These are phyloP conservation scores for Drosophila mulleri DNA, from an alignment of 2,888 invertebrate genomes.

Conservation along the genomic window DNA sequence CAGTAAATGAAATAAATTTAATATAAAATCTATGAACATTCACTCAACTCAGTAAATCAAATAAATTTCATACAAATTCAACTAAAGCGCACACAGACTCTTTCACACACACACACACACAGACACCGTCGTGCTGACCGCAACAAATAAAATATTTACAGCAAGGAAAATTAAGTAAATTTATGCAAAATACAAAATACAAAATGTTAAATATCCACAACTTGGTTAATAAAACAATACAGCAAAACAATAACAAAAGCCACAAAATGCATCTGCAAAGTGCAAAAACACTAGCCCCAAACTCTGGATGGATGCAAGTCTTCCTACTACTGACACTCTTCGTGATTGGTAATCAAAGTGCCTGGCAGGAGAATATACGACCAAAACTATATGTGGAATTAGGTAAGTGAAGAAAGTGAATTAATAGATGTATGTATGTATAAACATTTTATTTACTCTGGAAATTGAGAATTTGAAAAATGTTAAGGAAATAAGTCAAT, in stretches of 20 bases:
- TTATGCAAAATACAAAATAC: constrained; percentile 72
- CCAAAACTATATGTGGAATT: constrained; percentile 97
- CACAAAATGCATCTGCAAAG: constrained; percentile 57
- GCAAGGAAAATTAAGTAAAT: constrained; percentile 56
- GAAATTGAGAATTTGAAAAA: not conserved
- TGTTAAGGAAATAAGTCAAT: constrained; percentile 1
- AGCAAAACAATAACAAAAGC: constrained; percentile 49
- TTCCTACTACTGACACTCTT: constrained; percentile 84
- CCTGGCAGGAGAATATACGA: constrained; percentile 96
- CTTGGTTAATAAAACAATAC: constrained; percentile 56
- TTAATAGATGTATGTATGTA: not conserved
- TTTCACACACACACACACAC: not conserved
- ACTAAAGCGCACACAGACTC: constrained; percentile 6
- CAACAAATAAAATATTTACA: constrained; percentile 40
- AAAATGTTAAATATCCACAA: constrained; percentile 71
- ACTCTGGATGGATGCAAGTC: constrained; percentile 78
- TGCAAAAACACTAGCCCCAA: constrained; percentile 57
- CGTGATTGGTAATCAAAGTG: constrained; percentile 86
- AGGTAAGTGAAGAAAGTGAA: constrained; percentile 88
- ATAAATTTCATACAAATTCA: constrained; percentile 1
- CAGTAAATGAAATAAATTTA: constrained; percentile 64
- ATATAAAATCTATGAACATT: constrained; percentile 39
- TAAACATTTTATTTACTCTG: not conserved
- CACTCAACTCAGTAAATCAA: constrained; percentile 11
- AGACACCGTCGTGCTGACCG: constrained; percentile 20